Evolutionary conservation across 2,888 invertebrate genomes (phyloP), one percentile per base, ranked within the genome.

Genomic region (Zaprionus bogoriensis): DNA sequence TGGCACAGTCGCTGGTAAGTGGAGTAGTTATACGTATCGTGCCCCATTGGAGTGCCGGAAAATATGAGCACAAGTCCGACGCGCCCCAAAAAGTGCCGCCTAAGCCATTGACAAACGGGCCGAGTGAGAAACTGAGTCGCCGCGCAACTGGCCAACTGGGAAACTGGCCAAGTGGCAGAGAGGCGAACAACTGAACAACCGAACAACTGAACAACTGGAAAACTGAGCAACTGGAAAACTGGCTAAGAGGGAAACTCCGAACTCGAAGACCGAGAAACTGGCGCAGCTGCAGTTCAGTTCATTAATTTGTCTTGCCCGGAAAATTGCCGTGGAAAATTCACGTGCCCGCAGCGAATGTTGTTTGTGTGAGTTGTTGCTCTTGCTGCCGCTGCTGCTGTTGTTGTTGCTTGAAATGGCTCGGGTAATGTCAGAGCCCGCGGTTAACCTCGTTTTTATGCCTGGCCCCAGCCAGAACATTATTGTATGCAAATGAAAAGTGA

Each of bases 401-500:
- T n/a, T n/a, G n/a, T n/a, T n/a, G n/a, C n/a, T n/a, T n/a, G n/a
- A 77, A 69, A 72, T 71, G 66, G 57, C 30, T 53, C 55, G 47
- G 60, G 51, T 60, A 76, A 60, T 69, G 63, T 50, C 55, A 59
- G 71, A 58, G 65, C 44, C 47, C 39, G 63, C 48, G 63, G 70
- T 76, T 81, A 81, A 78, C 81, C 81, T 67, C 65, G 63, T 74
- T 82, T 78, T 78, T 67, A 67, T 63, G 62, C 54, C 61, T 20
- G 10, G 44, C 53, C 53, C 51, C 57, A 36, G 4, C 47, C 41
- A 83, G 80, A 80, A 83, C 75, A 50, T 67, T 70, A 80, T 80
- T 83, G 77, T 82, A 82, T 84, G 84, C 67, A 84, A 84, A 82
- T 84, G 78, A 81, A 82, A 82, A 84, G 82, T 84, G 84, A 82